Conservation (phyloP, 2,888 invertebrate species). For the Sipha maydis region DNA sequence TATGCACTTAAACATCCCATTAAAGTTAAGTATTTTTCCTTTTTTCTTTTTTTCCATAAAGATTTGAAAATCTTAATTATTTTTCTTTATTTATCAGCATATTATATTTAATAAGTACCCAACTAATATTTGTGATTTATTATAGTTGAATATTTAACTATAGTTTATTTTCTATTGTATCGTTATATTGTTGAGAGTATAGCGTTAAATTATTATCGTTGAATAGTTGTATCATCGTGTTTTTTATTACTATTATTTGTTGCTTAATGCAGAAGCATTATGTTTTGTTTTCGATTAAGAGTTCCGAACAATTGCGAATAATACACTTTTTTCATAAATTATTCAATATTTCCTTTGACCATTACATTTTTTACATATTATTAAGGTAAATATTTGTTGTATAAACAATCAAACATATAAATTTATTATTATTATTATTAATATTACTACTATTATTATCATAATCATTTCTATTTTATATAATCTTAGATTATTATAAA, state of each 20-base stretch:
- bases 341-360: constrained; percentile 19
- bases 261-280: constrained; percentile 6
- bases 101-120: constrained; percentile 55
- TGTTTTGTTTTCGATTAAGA: neutral
- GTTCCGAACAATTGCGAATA: constrained; percentile 49
- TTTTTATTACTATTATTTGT: constrained; percentile 20
- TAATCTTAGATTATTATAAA: constrained; percentile 25
- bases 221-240: constrained; percentile 52
- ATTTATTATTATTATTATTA: constrained; percentile 32
- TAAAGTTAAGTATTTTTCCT: constrained; percentile 19
- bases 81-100: constrained; percentile 33
- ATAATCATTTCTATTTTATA: constrained; percentile 22
- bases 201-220: constrained; percentile 61
- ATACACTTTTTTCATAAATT: constrained; percentile 6
- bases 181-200: constrained; percentile 60
- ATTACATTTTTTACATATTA: constrained; percentile 34
- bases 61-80: constrained; percentile 43
- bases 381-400: constrained; percentile 26
- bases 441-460: constrained; percentile 1
- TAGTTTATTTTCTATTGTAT: constrained; percentile 60
- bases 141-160: constrained; percentile 60
- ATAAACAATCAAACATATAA: constrained; percentile 53
- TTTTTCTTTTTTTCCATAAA: constrained; percentile 23
- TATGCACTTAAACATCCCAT: constrained; percentile 52
- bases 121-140: constrained; percentile 56